Evolutionary conservation across 2,797 vertebrate species (phyloP).

Genomic region (Tolypeutes matacus): DNA sequence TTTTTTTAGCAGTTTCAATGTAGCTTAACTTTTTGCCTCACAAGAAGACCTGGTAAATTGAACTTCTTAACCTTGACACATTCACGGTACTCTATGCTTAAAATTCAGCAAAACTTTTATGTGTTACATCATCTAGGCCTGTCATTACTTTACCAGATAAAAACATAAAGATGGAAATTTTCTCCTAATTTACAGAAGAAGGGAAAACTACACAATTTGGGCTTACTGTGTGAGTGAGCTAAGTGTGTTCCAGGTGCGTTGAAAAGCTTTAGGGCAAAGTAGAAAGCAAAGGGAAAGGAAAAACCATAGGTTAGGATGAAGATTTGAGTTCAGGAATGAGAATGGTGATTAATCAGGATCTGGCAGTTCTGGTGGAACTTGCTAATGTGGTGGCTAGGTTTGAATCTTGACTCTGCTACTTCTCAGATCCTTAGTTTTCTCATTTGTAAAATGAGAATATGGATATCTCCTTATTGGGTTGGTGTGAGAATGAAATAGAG

Average conservation of each 20-base stretch:
- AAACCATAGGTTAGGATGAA: background rate
- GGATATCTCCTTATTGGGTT: background rate
- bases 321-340: background rate
- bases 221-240: background rate
- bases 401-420: background rate
- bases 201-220: background rate
- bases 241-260: background rate
- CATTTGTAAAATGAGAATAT: background rate
- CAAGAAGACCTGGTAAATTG: background rate
- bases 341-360: background rate
- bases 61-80: background rate
- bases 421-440: conserved; percentile 1
- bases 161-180: background rate
- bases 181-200: background rate
- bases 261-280: background rate
- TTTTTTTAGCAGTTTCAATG: background rate
- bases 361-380: background rate
- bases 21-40: background rate
- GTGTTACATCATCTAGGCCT: background rate
- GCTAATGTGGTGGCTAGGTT: background rate
- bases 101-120: background rate
- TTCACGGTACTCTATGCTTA: background rate
- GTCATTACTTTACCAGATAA: background rate
- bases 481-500: background rate
- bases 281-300: background rate